Base-by-base conservation (phyloP, 1,140 invertebrate species). In the Drosophila aff. region DNA sequence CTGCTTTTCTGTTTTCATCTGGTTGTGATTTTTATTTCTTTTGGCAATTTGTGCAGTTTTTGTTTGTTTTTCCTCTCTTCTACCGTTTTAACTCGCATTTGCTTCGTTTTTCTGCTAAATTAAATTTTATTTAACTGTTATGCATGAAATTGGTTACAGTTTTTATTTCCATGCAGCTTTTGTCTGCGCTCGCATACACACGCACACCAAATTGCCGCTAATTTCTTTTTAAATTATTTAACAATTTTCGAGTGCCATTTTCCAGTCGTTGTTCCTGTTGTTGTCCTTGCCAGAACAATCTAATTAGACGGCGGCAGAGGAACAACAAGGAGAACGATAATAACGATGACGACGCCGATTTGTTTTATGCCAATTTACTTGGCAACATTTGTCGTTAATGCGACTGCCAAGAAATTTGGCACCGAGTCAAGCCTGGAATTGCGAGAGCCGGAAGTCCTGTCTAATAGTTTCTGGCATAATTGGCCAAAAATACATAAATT, bases 161-260 rank as follows among this genome's bases (percentile, higher is more conserved):
- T 85, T 84, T 79, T 66, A 90, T 90, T 81, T 79, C 76, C 67
- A 79, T 89, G 74, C 55, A 62, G 18, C 69, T 84, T 40, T 71
- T 85, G 82, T 74, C 58, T 74, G 76, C 23, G 40, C 43, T 13
- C 55, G 16, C 61, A 52, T 23, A 68, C 67, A n/a, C 79, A 65
- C 31, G 31, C 67, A 65, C 67, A 28, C 83, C 62, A 65, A 87
- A 85, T 90, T 74, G 71, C 71, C 78, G 78, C 85, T 89, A 85
- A 89, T 90, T 90, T 85, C 82, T 85, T 90, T 90, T 85, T 85
- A 89, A 89, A 89, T 89, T 85, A 89, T 89, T 89, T 82, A 89
- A 90, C 81, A 81, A 89, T 89, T 89, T 89, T 73, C 72, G 65
- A 76, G 65, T 76, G 65, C 41, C 59, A 73, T 66, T 78, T 65